Evolutionary conservation across 2,113 vertebrate species (phyloP), one percentile per base, ranked within the genome.

Genomic region (Myanophis thanlyinensis): DNA sequence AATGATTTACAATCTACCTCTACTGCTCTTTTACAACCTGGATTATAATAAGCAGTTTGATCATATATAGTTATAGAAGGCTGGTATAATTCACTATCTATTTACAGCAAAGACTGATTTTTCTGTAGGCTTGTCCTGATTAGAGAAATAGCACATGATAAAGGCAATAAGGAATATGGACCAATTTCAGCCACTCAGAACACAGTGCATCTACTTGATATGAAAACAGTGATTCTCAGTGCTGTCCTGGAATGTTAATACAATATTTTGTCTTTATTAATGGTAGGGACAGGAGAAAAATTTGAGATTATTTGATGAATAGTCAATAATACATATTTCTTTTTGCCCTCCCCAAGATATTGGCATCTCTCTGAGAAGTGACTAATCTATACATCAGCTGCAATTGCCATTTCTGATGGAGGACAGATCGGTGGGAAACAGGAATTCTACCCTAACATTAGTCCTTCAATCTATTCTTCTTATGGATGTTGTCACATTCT

Each of bases 1-100:
- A 35, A 56, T 91, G 11, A 94, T 93, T 95, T 95, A 92, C 6
- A 87, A 2, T 85, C 11, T 86, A 44, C 47, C 84, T 93, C 51
- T 92, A 20, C 30, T 92, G 92, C 89, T 80, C 4, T 85, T 47
- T 93, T 92, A 85, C 40, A 86, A 44, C 18, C 12, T 92, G n/a
- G 40, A 92, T 47, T 96, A 22, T 48, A 27, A 23, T 23, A 35
- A n/a, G 46, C 51, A 52, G 62, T 59, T 89, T 86, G 18, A 1
- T 49, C 62, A 20, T 89, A 51, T 90, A 84, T 92, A 89, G 90
- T 93, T 94, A 56, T 91, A 49, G 18, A 22, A 88, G 40, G 12
- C 40, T 94, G 94, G 40, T 92, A 59, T 27, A 47, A 92, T 73
- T 47, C 49, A 27, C 6, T 46, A 51, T 88, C 84, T 89, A 89